Evolutionary conservation across 2,888 invertebrate species (phyloP).

Genomic region (Piscicola geometra): DNA sequence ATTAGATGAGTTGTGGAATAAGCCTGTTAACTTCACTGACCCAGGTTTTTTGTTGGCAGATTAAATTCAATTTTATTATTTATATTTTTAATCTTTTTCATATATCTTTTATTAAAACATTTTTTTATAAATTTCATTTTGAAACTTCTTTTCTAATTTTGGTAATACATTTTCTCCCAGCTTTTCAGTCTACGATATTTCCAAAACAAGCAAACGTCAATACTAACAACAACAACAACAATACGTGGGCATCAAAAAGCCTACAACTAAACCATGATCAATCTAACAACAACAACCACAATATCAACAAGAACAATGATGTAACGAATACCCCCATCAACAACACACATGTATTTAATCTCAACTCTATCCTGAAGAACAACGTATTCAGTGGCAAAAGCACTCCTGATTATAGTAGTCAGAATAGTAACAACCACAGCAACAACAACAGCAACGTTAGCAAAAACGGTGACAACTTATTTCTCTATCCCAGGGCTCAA

Average conservation of each 20-base stretch:
- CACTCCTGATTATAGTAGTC: not conserved
- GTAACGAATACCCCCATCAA: not conserved
- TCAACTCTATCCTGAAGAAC: not conserved
- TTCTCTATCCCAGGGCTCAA: not conserved
- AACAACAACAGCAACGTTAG: not conserved
- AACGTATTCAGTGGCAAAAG: not conserved
- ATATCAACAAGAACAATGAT: not conserved
- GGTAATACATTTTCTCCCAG: not conserved
- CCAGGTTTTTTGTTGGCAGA: not conserved
- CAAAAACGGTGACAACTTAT: not conserved
- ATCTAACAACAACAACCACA: not conserved
- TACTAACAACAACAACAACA: too few species aligned
- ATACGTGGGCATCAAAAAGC: too few species aligned
- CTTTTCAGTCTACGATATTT: not conserved
- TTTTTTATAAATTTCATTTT: not conserved
- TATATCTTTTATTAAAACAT: not conserved
- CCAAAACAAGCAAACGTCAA: not conserved
- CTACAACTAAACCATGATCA: not conserved
- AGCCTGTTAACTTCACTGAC: not conserved
- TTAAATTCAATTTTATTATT: not conserved
- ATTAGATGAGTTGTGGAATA: not conserved
- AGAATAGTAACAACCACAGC: not conserved
- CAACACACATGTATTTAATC: not conserved
- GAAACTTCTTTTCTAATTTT: not conserved
- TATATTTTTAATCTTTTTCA: not conserved